A percentile compares a stretch with the other conserved stretches of the same genome.
These are phyloP conservation scores for Trachelipus rathkii DNA, from an alignment of 1,140 invertebrate genomes.

Conservation along the genomic window DNA sequence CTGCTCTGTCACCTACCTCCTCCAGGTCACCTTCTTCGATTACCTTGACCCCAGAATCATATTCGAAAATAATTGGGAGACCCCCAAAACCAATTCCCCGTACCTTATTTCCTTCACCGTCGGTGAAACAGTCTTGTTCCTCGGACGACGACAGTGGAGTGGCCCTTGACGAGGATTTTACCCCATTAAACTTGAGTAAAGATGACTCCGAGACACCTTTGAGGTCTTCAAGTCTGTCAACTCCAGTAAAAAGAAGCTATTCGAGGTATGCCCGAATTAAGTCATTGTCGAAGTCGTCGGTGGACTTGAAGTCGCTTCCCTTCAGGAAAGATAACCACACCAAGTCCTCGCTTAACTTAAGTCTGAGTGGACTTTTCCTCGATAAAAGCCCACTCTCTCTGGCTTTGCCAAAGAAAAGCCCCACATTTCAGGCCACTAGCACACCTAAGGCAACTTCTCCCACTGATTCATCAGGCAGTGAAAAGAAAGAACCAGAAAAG, in stretches of 20 bases:
- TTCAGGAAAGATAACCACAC: not conserved
- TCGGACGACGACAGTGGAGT: not conserved
- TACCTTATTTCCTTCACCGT: not conserved
- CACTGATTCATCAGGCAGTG: too few relatives aligned
- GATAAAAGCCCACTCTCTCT: not conserved
- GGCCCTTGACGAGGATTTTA: not conserved
- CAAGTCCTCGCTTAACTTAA: not conserved
- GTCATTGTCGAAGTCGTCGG: not conserved
- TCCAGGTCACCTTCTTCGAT: slow-evolving; percentile 14
- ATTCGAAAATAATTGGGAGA: not conserved
- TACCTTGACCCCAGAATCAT: not conserved
- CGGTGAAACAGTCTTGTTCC: not conserved
- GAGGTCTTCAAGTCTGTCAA: not conserved
- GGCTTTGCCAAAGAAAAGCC: not conserved
- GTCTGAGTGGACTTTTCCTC: not conserved
- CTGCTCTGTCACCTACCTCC: slow-evolving; percentile 4
- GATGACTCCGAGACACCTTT: not conserved
- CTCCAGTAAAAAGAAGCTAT: not conserved
- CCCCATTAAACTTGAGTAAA: not conserved
- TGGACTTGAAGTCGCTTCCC: not conserved
- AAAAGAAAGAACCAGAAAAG: too few relatives aligned
- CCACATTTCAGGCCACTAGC: not conserved
- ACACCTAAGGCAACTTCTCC: not conserved
- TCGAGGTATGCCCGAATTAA: not conserved
- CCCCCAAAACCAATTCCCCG: slow-evolving; percentile 3